phyloP scores from a whole-genome alignment of 2,113 vertebrate genomes.

The Odontophorus gujanensis region DNA sequence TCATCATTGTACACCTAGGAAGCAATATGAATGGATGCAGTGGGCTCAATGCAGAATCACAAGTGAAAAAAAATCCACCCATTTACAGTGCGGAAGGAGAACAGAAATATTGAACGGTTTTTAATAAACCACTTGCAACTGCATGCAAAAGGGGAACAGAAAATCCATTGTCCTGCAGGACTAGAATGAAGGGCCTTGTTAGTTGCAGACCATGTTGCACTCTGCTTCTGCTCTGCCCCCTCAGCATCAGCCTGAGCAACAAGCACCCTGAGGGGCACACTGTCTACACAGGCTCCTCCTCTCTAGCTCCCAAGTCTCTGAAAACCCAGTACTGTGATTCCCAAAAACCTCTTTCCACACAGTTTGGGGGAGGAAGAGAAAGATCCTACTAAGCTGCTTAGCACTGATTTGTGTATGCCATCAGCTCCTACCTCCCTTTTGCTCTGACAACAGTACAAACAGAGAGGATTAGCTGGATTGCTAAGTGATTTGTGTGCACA shows the following conservation, averaged over 20 bases:
- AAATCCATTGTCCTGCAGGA: neutral
- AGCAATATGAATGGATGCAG: neutral
- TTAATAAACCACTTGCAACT: conserved; percentile 61
- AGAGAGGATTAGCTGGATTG: neutral
- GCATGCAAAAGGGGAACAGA: neutral
- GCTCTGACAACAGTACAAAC: neutral
- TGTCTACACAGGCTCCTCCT: neutral
- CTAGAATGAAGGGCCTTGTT: conserved; percentile 35
- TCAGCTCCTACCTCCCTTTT: neutral
- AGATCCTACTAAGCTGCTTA: neutral
- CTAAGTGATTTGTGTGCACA: neutral
- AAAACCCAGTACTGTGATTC: neutral
- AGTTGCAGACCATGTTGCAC: neutral
- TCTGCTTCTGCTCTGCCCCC: neutral
- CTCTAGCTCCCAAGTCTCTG: neutral
- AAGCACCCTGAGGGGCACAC: neutral
- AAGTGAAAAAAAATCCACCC: conserved; percentile 29
- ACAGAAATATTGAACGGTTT: conserved; percentile 56
- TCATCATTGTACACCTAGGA: neutral
- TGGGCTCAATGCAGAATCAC: neutral
- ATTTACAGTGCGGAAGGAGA: conserved; percentile 16
- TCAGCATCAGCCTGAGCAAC: neutral
- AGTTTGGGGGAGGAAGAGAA: neutral
- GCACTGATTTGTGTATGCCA: neutral
- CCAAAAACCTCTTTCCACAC: neutral